Percentiles rank a stretch among this genome's conserved stretches.
Conservation (phyloP, 1,140 invertebrate species). For the Apolygus lucorum region DNA sequence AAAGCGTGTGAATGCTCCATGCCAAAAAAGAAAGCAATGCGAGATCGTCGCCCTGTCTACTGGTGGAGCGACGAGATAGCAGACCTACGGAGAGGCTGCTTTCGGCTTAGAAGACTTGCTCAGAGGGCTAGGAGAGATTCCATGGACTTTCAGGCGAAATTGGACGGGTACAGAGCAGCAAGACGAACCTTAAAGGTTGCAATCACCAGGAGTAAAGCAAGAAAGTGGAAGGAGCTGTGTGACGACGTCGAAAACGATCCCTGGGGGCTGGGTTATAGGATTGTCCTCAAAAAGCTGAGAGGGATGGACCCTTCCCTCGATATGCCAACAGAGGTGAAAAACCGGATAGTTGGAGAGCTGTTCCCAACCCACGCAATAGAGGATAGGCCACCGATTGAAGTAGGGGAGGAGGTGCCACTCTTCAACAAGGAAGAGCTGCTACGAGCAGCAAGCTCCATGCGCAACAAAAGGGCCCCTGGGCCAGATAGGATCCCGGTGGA, state of each 20-base stretch:
- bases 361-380: not conserved
- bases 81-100: constrained; percentile 30
- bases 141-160: not conserved
- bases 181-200: not conserved
- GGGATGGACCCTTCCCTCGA: no score
- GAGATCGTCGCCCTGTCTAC: constrained; percentile 26
- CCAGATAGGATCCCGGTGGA: constrained; percentile 35
- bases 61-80: constrained; percentile 37
- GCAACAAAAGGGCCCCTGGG: constrained; percentile 36
- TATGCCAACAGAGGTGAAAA: not conserved
- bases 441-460: constrained; percentile 28
- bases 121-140: constrained; percentile 11
- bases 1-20: not conserved
- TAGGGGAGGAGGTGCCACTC: constrained; percentile 4
- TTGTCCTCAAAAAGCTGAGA: not conserved
- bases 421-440: constrained; percentile 33
- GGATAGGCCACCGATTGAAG: not conserved
- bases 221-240: not conserved
- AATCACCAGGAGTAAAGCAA: not conserved
- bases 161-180: not conserved
- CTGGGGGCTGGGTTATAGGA: constrained; percentile 5
- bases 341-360: not conserved
- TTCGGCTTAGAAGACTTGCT: constrained; percentile 20
- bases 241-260: not conserved
- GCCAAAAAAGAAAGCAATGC: not conserved